These are phyloP conservation scores for Augochlora pura DNA, from an alignment of 1,140 invertebrate species.

Conservation along the genomic window DNA sequence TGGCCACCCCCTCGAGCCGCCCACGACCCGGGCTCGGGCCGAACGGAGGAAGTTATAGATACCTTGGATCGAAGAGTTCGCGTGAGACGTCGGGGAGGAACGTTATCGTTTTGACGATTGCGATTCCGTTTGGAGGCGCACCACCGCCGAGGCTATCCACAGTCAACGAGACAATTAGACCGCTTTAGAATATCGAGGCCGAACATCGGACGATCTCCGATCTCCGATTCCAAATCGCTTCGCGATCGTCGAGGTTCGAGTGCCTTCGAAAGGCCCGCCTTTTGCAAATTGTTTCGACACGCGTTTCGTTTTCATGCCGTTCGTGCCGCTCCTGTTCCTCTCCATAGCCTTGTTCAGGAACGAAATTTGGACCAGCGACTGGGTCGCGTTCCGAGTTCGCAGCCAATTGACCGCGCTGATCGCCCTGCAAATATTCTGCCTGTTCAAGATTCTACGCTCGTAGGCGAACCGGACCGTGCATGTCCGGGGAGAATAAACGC, in stretches of 20 bases:
- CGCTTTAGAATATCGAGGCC: slow-evolving; percentile 56
- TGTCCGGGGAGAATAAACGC: too few species aligned
- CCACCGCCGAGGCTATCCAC: slow-evolving; percentile 45
- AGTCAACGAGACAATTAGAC: slow-evolving; percentile 61
- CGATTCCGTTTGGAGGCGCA: slow-evolving; percentile 45
- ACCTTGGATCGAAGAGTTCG: slow-evolving; percentile 59
- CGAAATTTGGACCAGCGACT: too few species aligned
- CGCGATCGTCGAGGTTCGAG: slow-evolving; percentile 9
- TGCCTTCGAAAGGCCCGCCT: neutral
- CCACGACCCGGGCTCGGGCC: neutral
- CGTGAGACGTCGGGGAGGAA: slow-evolving; percentile 59
- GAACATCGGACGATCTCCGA: slow-evolving; percentile 36
- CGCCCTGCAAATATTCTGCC: too few species aligned
- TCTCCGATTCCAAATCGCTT: slow-evolving; percentile 10
- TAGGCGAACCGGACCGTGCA: too few species aligned
- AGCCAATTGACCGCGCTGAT: too few species aligned
- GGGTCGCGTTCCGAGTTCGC: too few species aligned
- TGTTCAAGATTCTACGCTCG: too few species aligned
- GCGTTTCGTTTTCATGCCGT: too few species aligned
- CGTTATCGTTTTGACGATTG: slow-evolving; percentile 65
- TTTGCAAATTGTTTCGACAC: neutral
- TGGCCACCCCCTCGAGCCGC: slow-evolving; percentile 35
- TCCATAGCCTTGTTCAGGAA: too few species aligned
- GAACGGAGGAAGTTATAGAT: slow-evolving; percentile 53
- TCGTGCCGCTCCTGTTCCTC: too few species aligned